Evolutionary conservation across 2,113 vertebrate genomes (phyloP), one percentile per base, ranked within the genome.

Genomic region (Leptobrachium ailaonicum): DNA sequence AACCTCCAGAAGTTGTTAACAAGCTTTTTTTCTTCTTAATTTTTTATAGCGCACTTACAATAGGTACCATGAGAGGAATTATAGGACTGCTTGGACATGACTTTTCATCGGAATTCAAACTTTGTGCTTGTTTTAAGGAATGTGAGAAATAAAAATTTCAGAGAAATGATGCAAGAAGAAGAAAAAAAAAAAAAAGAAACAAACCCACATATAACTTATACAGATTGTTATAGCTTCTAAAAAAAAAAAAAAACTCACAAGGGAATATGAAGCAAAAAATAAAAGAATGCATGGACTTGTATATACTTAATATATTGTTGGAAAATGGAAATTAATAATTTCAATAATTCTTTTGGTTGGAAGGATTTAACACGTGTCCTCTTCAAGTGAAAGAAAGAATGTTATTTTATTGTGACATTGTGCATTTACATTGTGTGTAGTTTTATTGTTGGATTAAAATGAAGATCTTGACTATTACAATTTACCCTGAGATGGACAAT

Each of bases 221-320:
- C 86, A 80, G 88, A 84, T 87, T 87, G 81, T 87, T 86, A 83
- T 89, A 87, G 84, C 83, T 85, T 90, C 71, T 88, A 87, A 91
- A 90, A 74, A 87, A 90, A 32, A 32, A 86, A 87, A 90, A 88
- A 85, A 87, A 84, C 8, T 87, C 73, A 87, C 86, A 90, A 90
- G 89, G 11, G 91, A 86, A 84, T 91, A 92, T 92, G 95, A 95
- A 94, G 92, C 92, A 95, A 95, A 94, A 88, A 88, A 91, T 82
- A 90, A 86, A 87, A 87, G 92, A 86, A 89, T 87, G 92, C 91
- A 93, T 90, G 93, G 90, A 87, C 86, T 87, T 75, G 45, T 50
- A 58, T 32, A 41, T 45, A 45, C 4, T 1, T 53, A 4, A 41
- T 43, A 10, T 41, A 12, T 62, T n/a, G 53, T 77, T 45, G 6